Percentiles rank a stretch among this genome's conserved stretches.
Conservation (phyloP, 2,888 invertebrate species). For the Tetragnatha montana region DNA sequence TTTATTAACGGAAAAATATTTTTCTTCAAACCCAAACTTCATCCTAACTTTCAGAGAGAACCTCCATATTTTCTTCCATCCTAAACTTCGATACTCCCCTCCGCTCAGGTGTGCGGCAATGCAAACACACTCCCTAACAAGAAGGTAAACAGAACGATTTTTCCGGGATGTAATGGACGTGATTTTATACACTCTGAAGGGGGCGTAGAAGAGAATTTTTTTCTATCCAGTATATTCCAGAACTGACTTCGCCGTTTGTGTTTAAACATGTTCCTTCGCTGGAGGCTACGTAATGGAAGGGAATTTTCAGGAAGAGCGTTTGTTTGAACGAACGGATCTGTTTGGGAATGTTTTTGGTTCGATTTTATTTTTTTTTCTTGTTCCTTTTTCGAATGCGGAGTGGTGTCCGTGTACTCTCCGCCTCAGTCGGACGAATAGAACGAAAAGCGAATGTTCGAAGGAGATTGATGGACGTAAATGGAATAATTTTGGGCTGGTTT, state of each 20-base stretch:
- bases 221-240: background rate
- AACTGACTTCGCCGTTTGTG: constrained; percentile 24
- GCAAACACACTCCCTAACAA: constrained; percentile 32
- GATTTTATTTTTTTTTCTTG: constrained; percentile 22
- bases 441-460: background rate
- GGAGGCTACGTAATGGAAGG: constrained; percentile 57
- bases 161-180: constrained; percentile 49
- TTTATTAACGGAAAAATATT: no score
- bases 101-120: background rate
- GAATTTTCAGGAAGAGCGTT: constrained; percentile 42
- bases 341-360: constrained; percentile 20
- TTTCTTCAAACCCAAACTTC: background rate
- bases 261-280: constrained; percentile 57
- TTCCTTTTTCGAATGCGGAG: background rate
- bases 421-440: background rate
- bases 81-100: background rate
- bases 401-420: background rate
- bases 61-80: background rate
- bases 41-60: background rate
- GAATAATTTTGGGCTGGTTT: background rate
- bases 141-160: constrained; percentile 50
- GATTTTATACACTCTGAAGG: constrained; percentile 42
- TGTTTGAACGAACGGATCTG: constrained; percentile 23
- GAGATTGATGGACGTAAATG: background rate
- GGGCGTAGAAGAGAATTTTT: background rate